A percentile compares a stretch with the other conserved stretches of the same genome.
phyloP scores from a whole-genome alignment of 2,888 invertebrate species.

The Acrocyrtus sp. region DNA sequence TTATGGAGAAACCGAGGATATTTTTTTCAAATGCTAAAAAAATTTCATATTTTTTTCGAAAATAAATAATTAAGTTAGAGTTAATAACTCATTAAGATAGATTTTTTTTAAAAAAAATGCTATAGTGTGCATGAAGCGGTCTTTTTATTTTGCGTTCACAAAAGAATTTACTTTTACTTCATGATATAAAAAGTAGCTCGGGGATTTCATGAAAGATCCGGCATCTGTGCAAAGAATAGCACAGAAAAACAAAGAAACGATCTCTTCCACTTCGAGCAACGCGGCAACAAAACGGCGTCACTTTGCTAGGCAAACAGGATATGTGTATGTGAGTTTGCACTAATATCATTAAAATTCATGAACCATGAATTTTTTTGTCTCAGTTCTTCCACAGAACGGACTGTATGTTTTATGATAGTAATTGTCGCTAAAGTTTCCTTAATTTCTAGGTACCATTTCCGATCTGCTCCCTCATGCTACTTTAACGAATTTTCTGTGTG shows the following conservation, averaged over 20 bases:
- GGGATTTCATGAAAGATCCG: slow-evolving; percentile 40
- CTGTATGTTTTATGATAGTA: slow-evolving; percentile 26
- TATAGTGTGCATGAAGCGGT: slow-evolving; percentile 30
- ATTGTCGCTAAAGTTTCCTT: slow-evolving; percentile 45
- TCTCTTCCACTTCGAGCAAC: too few species aligned
- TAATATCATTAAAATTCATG: slow-evolving; percentile 48
- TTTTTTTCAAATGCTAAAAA: slow-evolving; percentile 39
- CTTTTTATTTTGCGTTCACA: slow-evolving; percentile 12
- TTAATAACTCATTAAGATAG: slow-evolving; percentile 48
- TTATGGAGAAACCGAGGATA: slow-evolving; percentile 46
- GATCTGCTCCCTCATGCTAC: too few species aligned
- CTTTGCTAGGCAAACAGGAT: too few species aligned
- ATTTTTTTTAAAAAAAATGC: slow-evolving; percentile 24
- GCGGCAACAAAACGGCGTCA: too few species aligned
- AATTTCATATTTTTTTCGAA: slow-evolving; percentile 28
- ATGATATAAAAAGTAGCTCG: slow-evolving; percentile 12
- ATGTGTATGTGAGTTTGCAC: slow-evolving; percentile 14
- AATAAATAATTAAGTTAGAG: slow-evolving; percentile 50
- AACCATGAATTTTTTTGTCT: slow-evolving; percentile 32
- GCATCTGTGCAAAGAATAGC: slow-evolving; percentile 24
- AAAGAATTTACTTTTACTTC: slow-evolving; percentile 6
- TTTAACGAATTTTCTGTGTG: too few species aligned
- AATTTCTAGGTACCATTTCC: slow-evolving; percentile 35
- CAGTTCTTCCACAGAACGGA: slow-evolving; percentile 18
- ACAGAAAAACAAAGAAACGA: not conserved